Conservation (phyloP, 2,888 invertebrate species). For the Habroteleia sp. region DNA sequence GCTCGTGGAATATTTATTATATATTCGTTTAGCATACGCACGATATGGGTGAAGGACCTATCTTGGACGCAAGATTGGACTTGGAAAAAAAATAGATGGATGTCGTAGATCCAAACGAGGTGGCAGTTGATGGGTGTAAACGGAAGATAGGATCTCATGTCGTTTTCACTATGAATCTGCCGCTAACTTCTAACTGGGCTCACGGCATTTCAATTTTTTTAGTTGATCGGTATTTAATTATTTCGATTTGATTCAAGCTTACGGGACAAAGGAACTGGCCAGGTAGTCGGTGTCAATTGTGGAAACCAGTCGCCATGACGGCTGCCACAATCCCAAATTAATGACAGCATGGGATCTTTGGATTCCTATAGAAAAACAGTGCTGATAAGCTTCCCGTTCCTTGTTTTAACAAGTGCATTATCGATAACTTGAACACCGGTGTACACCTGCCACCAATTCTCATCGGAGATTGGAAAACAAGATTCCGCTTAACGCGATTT, state of each 20-base stretch:
- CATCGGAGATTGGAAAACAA: conserved; percentile 41
- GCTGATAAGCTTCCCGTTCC: conserved; percentile 2
- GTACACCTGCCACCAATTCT: conserved; percentile 44
- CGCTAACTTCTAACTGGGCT: conserved; percentile 50
- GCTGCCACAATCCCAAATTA: conserved; percentile 43
- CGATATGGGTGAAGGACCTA: conserved; percentile 55
- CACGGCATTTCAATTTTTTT: conserved; percentile 54
- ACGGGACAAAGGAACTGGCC: conserved; percentile 71
- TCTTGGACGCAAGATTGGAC: conserved; percentile 40
- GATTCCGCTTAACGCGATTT: conserved; percentile 41
- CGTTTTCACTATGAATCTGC: conserved; percentile 58
- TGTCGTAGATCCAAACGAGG: conserved; percentile 70
- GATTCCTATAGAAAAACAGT: conserved; percentile 8
- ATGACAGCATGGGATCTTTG: not conserved
- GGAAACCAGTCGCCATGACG: conserved; percentile 66
- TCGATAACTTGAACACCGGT: conserved; percentile 14
- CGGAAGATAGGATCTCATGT: conserved; percentile 77
- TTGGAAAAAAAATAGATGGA: conserved; percentile 66
- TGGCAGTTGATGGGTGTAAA: conserved; percentile 79
- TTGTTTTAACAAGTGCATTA: conserved; percentile 37
- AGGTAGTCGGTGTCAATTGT: conserved; percentile 62
- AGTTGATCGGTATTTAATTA: conserved; percentile 76
- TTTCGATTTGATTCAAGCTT: conserved; percentile 63
- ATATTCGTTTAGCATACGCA: conserved; percentile 26
- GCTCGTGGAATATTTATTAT: conserved; percentile 50